Base-by-base conservation (phyloP, 1,140 invertebrate species). In the Nebria ingens region DNA sequence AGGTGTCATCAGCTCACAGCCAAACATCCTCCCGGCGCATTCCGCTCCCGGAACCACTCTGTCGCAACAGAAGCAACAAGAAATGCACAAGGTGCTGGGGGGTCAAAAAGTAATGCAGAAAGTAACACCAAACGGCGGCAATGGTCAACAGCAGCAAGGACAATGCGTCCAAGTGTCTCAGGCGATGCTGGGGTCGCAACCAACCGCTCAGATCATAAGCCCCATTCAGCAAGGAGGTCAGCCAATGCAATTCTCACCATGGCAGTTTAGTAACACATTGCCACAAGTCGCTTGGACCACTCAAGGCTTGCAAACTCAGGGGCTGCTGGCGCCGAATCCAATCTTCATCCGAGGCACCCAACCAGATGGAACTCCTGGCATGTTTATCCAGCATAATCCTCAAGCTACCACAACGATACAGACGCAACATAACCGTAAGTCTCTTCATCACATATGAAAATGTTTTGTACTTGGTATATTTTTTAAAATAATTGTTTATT, bases 381-480 rank as follows among this genome's bases (percentile, higher is more conserved):
- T 93, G 85, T 91, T 89, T 61, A 91, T 93, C 60, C 89, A 91
- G 65, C 89, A 91, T 66, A 87, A 84, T 65, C 83, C 87, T 11
- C 86, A 87, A 58, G 76, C 77, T 0, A 68, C 79, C 17, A 72
- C 79, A 13, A 67, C 72, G 0, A 73, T 74, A 51, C 70, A 73
- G 58, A 71, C 50, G 0, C 65, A 70, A 60, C 81, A 83, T 57
- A 82, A 82, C 71, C 75, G 80, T 80, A 64, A 73, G 72, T 57
- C 62, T 61, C n/a, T 62, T 69, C 64, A 65, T 60, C 69, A 66
- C n/a, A n/a, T 71, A 69, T 66, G 53, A 19, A 40, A 42, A 55
- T 58, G 55, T 51, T 20, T 62, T 22, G 51, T 53, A 40, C 52
- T 51, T 55, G 19, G 56, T 54, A 40, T 59, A 53, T 38, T 19